These are phyloP conservation scores for Stegophylla sp. DNA, from an alignment of 2,888 invertebrate genomes.

Conservation along the genomic window DNA sequence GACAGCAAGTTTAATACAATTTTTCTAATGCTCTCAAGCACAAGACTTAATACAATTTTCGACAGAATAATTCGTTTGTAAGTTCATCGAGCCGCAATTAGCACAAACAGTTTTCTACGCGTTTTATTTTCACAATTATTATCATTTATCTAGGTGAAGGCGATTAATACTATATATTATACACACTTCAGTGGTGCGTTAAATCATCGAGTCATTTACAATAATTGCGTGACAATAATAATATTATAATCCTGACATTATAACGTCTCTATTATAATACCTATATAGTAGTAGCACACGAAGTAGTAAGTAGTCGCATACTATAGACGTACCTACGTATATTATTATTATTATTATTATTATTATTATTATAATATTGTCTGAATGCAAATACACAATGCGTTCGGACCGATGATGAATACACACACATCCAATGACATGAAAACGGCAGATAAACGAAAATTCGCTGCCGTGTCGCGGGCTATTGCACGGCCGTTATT, in stretches of 20 bases:
- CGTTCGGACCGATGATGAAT: not conserved
- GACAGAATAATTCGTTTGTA: not conserved
- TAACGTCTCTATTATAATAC: not conserved
- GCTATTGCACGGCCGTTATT: not conserved
- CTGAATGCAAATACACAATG: slow-evolving; percentile 2
- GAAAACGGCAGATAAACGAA: slow-evolving; percentile 12
- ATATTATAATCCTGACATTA: not conserved
- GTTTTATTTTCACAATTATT: slow-evolving; percentile 31
- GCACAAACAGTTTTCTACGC: slow-evolving; percentile 23
- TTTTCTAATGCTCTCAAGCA: too few relatives aligned
- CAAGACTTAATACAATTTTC: too few relatives aligned
- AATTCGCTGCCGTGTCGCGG: not conserved
- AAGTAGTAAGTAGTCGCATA: too few relatives aligned
- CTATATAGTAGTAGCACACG: too few relatives aligned
- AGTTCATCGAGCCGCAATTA: slow-evolving; percentile 23
- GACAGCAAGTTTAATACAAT: too few relatives aligned
- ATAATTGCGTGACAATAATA: slow-evolving; percentile 38
- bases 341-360: too few relatives aligned
- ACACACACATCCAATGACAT: not conserved
- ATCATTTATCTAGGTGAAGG: slow-evolving; percentile 53
- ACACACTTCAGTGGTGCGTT: slow-evolving; percentile 43
- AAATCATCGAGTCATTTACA: slow-evolving; percentile 36
- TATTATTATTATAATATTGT: too few relatives aligned
- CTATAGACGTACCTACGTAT: not conserved
- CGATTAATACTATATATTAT: slow-evolving; percentile 31